Conservation (phyloP, 2,113 vertebrate genomes). For the Myodes glareolus region DNA sequence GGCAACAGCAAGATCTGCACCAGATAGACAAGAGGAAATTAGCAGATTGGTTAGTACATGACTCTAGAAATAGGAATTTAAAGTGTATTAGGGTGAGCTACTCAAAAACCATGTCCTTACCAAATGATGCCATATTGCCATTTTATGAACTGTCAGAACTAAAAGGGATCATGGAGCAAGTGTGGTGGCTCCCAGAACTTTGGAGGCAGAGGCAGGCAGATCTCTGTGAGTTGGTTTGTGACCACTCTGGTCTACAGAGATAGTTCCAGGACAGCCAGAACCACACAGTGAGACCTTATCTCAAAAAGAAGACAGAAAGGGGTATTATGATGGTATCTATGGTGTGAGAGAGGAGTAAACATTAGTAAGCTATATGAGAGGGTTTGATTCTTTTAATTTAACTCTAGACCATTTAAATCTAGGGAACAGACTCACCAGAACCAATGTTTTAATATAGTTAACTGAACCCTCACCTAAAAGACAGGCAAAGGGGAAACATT, state of each 20-base stretch:
- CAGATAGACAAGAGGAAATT: constrained; percentile 98
- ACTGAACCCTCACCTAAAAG: constrained; percentile 13
- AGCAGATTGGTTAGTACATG: constrained; percentile 94
- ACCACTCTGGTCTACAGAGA: not conserved
- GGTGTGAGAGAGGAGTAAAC: not conserved
- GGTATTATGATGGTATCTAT: not conserved
- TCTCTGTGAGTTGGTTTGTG: not conserved
- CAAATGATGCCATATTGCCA: not conserved
- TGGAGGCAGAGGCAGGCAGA: not conserved
- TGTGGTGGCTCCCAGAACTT: not conserved
- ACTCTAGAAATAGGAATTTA: constrained; percentile 43
- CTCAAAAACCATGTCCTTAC: constrained; percentile 8
- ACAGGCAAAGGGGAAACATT: not conserved
- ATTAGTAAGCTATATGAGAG: constrained; percentile 1
- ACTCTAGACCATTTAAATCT: constrained; percentile 39
- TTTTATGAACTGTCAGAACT: constrained; percentile 34
- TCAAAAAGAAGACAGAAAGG: not conserved
- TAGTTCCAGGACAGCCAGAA: not conserved
- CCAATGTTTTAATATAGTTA: constrained; percentile 31
- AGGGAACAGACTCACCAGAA: constrained; percentile 33
- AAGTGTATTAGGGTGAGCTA: not conserved
- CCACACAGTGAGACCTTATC: not conserved
- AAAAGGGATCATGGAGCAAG: not conserved
- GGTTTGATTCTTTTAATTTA: constrained; percentile 25
- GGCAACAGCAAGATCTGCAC: constrained; percentile 97